These are phyloP conservation scores for Parthenolecanium corni DNA, from an alignment of 2,888 invertebrate species.

Conservation along the genomic window DNA sequence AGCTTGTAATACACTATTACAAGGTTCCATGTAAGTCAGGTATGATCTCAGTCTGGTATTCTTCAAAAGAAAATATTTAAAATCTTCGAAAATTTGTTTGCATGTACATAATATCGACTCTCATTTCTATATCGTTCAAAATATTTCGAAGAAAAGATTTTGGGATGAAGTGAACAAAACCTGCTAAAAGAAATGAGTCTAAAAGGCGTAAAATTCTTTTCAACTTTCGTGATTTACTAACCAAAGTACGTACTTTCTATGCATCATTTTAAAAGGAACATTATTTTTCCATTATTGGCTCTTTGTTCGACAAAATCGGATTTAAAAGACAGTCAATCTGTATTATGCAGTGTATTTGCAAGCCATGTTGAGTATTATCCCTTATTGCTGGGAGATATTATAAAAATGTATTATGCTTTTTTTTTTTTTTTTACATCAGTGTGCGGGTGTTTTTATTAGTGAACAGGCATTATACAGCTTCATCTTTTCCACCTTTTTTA, in stretches of 20 bases:
- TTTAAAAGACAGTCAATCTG: slow-evolving; percentile 17
- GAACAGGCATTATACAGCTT: too few relatives aligned
- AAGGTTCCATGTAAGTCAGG: too few relatives aligned
- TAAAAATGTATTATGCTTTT: slow-evolving; percentile 4
- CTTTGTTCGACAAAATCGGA: slow-evolving; percentile 19
- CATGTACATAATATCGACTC: too few relatives aligned
- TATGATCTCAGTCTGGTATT: too few relatives aligned
- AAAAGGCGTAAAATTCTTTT: slow-evolving; percentile 12
- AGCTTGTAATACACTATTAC: too few relatives aligned
- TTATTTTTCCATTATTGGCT: slow-evolving; percentile 21
- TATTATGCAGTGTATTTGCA: slow-evolving; percentile 13
- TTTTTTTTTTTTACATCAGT: neutral
- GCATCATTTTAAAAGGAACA: slow-evolving; percentile 17
- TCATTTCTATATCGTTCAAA: neutral
- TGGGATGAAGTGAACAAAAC: neutral
- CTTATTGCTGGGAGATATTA: slow-evolving; percentile 18
- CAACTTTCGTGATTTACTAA: slow-evolving; percentile 5
- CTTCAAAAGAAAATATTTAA: too few relatives aligned
- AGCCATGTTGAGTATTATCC: slow-evolving; percentile 8
- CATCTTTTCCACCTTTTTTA: too few relatives aligned
- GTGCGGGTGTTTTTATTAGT: too few relatives aligned
- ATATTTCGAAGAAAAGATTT: neutral
- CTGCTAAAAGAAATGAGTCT: neutral
- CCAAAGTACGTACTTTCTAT: slow-evolving; percentile 5
- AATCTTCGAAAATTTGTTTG: too few relatives aligned